Evolutionary conservation across 2,888 invertebrate species (phyloP), one percentile per base, ranked within the genome.

Genomic region (Lycaena phlaeas): DNA sequence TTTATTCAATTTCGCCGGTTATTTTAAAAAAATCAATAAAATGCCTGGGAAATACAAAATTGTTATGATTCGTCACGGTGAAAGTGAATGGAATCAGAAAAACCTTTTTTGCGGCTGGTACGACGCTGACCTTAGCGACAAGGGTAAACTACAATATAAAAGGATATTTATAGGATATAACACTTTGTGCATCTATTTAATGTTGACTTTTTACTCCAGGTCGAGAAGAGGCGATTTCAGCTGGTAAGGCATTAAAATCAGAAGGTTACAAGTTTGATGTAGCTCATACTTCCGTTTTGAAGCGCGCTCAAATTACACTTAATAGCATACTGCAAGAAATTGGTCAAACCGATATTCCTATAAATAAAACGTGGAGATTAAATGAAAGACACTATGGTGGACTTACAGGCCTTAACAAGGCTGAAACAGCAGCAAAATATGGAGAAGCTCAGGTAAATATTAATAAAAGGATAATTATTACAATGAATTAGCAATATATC

Each of bases 381-480:
- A 95, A 95, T 58, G 95, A 95, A 68, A 88, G 95, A 44, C 95
- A 95, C 61, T 95, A 95, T 57, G 95, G 95, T 38, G 92, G 92
- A 27, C 86, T 95, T 4, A 95, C 94, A 7, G 95, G 95, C 1
- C 85, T 93, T 45, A 92, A 95, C 61, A 95, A 95, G 68, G 88
- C 92, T 0, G 93, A 94, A 71, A 92, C 94, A 12, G 94, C 94
- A 37, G 90, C 90, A 39, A 92, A 92, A 64, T 95, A 92, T 72
- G 95, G 95, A 7, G 94, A 94, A 63, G 89, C 90, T 36, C 92
- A 93, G 85, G 92, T 91, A 61, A 40, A 12, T 37, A 31, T 18
- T 10, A 14, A 14, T 15, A 11, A n/a, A n/a, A n/a, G n/a, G n/a
- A n/a, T n/a, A n/a, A n/a, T n/a, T n/a, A n/a, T n/a, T n/a, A n/a